Percentiles rank a stretch among this genome's conserved stretches.
These are phyloP conservation scores for Steinernema carpocapsae DNA, from an alignment of 2,888 invertebrate genomes.

Conservation along the genomic window DNA sequence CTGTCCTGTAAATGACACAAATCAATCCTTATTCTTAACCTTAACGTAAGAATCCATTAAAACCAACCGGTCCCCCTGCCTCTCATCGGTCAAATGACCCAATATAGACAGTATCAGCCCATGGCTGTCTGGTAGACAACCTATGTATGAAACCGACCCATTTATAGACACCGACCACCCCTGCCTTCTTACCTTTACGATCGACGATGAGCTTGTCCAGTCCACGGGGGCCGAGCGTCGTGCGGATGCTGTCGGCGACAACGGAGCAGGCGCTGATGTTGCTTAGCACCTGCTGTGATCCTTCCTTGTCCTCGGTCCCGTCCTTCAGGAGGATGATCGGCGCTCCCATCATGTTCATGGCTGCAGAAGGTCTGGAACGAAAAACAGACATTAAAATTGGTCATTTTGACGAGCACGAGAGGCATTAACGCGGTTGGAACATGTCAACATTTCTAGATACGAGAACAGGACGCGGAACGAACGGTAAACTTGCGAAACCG, in stretches of 20 bases:
- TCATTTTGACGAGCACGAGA: too few species aligned
- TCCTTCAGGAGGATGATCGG: slow-evolving; percentile 96
- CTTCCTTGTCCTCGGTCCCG: slow-evolving; percentile 88
- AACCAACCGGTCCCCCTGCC: background rate
- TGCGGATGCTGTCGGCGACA: slow-evolving; percentile 93
- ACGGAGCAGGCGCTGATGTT: slow-evolving; percentile 69
- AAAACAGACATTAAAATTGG: background rate
- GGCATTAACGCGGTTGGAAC: too few species aligned
- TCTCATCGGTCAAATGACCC: too few species aligned
- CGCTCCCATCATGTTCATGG: slow-evolving; percentile 72
- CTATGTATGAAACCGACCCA: too few species aligned
- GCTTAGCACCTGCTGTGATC: slow-evolving; percentile 80
- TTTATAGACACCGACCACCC: too few species aligned
- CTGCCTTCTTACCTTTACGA: slow-evolving; percentile 72
- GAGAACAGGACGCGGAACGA: too few species aligned
- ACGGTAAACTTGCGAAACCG: too few species aligned
- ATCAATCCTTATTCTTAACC: background rate
- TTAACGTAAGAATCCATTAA: background rate
- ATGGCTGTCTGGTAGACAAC: too few species aligned
- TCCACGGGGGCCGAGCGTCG: slow-evolving; percentile 95
- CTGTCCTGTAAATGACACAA: slow-evolving; percentile 74
- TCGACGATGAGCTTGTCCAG: slow-evolving; percentile 99
- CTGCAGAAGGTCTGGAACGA: background rate
- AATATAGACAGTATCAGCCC: too few species aligned
- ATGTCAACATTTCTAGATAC: too few species aligned